phyloP scores from a whole-genome alignment of 2,888 invertebrate species.

The Brenthis ino region DNA sequence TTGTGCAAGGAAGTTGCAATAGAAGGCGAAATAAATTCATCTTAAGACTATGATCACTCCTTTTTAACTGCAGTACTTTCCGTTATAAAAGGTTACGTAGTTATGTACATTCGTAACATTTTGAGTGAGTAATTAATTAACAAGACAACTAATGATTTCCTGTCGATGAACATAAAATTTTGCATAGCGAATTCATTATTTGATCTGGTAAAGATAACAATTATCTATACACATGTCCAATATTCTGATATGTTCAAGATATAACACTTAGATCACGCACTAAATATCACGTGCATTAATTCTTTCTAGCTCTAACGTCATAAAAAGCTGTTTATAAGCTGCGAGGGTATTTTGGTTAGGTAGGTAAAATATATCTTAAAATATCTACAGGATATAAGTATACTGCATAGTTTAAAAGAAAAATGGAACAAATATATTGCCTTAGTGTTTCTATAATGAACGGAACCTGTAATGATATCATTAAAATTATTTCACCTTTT shows the following conservation, averaged over 20 bases:
- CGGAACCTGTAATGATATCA: too few relatives aligned
- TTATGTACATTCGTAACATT: background rate
- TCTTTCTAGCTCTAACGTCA: too few relatives aligned
- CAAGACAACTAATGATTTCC: constrained; percentile 17
- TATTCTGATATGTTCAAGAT: constrained; percentile 1
- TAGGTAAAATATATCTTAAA: too few relatives aligned
- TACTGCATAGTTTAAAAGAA: too few relatives aligned
- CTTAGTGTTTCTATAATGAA: too few relatives aligned
- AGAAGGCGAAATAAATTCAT: constrained; percentile 19
- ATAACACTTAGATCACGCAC: constrained; percentile 2
- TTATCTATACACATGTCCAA: background rate
- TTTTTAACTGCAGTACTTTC: constrained; percentile 23
- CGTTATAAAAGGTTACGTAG: constrained; percentile 23
- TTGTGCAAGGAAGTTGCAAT: constrained; percentile 21
- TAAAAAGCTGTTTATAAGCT: too few relatives aligned
- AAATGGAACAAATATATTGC: too few relatives aligned
- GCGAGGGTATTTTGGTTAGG: too few relatives aligned
- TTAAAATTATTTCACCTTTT: too few relatives aligned
- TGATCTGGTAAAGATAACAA: constrained; percentile 4
- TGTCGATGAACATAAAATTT: constrained; percentile 11
- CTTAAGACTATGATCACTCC: constrained; percentile 4
- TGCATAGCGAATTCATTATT: constrained; percentile 6
- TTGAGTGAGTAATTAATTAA: constrained; percentile 5
- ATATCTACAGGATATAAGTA: too few relatives aligned
- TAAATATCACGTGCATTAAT: background rate